These are phyloP conservation scores for Nibea albiflora DNA, from an alignment of 2,113 vertebrate genomes.

Conservation along the genomic window DNA sequence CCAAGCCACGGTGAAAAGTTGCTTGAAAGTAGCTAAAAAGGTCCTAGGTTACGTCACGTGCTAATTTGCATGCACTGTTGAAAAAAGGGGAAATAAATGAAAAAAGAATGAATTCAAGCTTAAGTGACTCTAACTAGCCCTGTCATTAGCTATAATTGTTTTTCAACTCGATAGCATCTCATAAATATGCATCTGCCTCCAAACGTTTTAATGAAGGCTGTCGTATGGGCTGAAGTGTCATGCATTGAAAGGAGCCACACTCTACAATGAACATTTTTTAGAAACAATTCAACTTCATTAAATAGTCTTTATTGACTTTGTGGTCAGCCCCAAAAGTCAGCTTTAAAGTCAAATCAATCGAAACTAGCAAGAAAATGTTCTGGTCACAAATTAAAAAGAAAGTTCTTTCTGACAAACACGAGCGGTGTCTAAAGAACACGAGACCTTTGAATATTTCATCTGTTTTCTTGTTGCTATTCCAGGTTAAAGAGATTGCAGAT, in stretches of 20 bases:
- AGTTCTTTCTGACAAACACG: background rate
- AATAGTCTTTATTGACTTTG: background rate
- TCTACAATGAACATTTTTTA: background rate
- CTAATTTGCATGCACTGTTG: too few species aligned
- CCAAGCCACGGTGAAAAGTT: too few species aligned
- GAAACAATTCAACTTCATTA: background rate
- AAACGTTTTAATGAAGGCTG: background rate
- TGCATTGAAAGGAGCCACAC: background rate
- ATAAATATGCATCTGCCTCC: background rate
- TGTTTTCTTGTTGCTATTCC: conserved; percentile 1
- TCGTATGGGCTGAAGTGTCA: background rate
- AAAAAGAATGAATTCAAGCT: background rate
- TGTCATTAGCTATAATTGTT: too few species aligned
- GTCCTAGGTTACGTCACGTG: too few species aligned
- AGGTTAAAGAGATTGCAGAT: background rate
- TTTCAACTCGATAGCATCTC: background rate
- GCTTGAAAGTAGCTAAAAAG: too few species aligned
- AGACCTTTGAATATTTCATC: background rate
- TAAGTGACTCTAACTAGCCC: background rate
- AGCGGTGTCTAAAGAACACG: background rate
- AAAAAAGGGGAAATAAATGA: too few species aligned
- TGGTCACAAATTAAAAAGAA: background rate
- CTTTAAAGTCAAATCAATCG: background rate
- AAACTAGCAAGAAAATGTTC: background rate
- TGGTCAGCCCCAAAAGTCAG: background rate